These are phyloP conservation scores for human (Homo sapiens) DNA, from an alignment of 2,113 vertebrate genomes.

Conservation along the genomic window DNA sequence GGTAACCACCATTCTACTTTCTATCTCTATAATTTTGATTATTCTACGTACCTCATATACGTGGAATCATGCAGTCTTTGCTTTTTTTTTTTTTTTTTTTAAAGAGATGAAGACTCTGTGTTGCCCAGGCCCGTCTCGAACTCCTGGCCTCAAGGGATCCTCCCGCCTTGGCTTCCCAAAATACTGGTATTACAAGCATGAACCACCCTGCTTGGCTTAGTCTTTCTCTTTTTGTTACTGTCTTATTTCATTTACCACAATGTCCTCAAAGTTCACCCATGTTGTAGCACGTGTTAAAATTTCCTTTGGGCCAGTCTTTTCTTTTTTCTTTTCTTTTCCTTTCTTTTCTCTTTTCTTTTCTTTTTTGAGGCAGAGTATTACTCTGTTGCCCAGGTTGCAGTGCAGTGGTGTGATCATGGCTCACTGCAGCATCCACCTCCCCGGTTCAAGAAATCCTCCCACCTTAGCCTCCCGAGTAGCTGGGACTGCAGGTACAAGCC, in stretches of 20 bases:
- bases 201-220: too few relatives aligned
- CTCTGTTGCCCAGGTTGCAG: not conserved
- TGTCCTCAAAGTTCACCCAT: not conserved
- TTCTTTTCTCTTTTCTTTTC: not conserved
- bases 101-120: too few relatives aligned
- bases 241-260: constrained; percentile 2
- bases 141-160: too few relatives aligned
- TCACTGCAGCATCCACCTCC: too few relatives aligned
- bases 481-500: too few relatives aligned
- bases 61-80: not conserved
- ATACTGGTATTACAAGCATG: too few relatives aligned
- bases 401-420: not conserved
- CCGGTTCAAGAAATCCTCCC: too few relatives aligned
- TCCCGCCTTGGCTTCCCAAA: too few relatives aligned
- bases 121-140: too few relatives aligned
- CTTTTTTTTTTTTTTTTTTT: too few relatives aligned
- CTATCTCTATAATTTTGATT: not conserved
- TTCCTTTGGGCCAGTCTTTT: not conserved
- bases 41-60: not conserved
- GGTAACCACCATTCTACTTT: not conserved
- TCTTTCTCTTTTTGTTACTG: not conserved
- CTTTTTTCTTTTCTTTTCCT: too few relatives aligned
- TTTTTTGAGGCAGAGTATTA: not conserved
- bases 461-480: too few relatives aligned
- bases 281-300: not conserved